Evolutionary conservation across 2,888 invertebrate species (phyloP), one percentile per base, ranked within the genome.

Genomic region (Miltochrista miniata): DNA sequence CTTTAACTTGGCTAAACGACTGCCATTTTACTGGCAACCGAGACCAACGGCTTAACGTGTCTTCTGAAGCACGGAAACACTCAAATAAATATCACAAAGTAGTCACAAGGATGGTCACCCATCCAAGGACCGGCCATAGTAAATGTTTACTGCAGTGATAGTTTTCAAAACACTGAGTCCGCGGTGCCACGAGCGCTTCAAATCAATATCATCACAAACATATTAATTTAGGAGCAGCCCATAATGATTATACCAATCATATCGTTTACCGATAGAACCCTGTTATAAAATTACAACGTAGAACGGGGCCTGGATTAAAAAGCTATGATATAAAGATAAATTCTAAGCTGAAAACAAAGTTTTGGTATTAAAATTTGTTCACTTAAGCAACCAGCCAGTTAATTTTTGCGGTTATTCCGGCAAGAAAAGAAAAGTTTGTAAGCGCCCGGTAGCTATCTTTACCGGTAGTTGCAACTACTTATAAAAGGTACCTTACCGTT

Each of bases 341-440:
- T 75, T 76, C 76, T 78, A 79, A 78, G 72, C 72, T 74, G 64
- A 68, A n/a, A 74, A 71, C 68, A 74, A 81, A 79, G 74, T 79
- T 78, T 71, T 45, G 59, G 70, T 72, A 74, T 75, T 77, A 71
- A 77, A 80, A 72, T 72, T 79, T 74, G 71, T 70, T 67, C 69
- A 65, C 68, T 63, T 63, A 64, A 72, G 68, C 67, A 72, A 70
- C 69, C n/a, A n/a, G 68, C 68, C 64, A 72, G 79, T 77, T 79
- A 76, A 80, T 77, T 74, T 68, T 64, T 66, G 56, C 75, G 79
- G 79, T 78, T 79, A 76, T 75, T 63, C 68, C 61, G 67, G 58
- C 59, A 58, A 59, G 49, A 48, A 58, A 71, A 74, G 72, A 75
- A 79, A 78, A 79, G 70, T 62, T 73, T 76, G 67, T 70, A 44